Percentiles rank a stretch among this genome's conserved stretches.
Conservation (phyloP, 2,113 vertebrate species). For the Oreochromis spilurus region DNA sequence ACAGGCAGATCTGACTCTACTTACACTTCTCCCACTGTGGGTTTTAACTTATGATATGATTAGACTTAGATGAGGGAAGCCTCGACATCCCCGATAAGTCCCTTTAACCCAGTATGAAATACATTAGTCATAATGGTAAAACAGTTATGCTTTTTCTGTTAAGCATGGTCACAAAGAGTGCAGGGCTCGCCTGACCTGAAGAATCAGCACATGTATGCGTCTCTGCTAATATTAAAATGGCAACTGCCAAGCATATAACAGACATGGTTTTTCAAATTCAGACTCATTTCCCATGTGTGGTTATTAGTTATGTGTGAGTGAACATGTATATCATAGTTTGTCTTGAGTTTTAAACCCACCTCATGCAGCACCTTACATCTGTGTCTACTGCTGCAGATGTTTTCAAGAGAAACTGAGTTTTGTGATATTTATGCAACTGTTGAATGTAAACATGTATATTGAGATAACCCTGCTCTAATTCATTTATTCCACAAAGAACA, state of each 20-base stretch:
- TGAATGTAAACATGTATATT: not conserved
- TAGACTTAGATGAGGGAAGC: not conserved
- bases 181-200: not conserved
- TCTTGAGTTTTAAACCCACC: not conserved
- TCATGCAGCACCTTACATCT: not conserved
- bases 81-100: not conserved
- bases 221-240: not conserved
- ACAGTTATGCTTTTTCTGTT: not conserved
- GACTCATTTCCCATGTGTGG: not conserved
- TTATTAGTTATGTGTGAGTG: not conserved
- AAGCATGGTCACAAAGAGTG: not conserved
- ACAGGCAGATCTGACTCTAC: not conserved
- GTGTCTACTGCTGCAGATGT: not conserved
- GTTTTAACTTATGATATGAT: not conserved
- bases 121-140: not conserved
- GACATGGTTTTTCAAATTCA: not conserved
- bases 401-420: not conserved
- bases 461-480: conserved; percentile 30
- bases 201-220: not conserved
- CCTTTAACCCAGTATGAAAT: not conserved
- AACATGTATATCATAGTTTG: not conserved
- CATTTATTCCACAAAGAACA: conserved; percentile 16
- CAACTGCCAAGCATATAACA: not conserved
- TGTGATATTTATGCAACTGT: not conserved
- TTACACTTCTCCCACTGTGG: not conserved